Conservation (phyloP, 2,888 invertebrate genomes). For the Nomada goodeniana region DNA sequence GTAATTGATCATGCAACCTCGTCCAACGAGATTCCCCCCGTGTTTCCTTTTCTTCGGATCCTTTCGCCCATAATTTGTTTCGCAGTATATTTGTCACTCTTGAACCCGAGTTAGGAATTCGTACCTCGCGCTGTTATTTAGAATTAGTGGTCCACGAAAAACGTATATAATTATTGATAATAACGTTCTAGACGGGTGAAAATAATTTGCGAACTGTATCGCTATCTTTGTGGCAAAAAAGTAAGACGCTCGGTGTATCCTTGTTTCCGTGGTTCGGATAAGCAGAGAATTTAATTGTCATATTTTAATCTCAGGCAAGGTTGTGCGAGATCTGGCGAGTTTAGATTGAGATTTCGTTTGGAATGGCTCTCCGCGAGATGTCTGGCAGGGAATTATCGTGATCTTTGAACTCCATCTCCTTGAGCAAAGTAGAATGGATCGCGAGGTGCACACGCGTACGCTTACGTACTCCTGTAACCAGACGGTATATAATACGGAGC, state of each 20-base stretch:
- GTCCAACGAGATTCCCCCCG: neutral
- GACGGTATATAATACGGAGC: slow-evolving; percentile 65
- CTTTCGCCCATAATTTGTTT: neutral
- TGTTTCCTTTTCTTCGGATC: neutral
- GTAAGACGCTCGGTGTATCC: too few relatives aligned
- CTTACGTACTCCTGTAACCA: slow-evolving; percentile 43
- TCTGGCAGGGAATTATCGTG: slow-evolving; percentile 26
- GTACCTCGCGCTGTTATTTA: too few relatives aligned
- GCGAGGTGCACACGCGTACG: neutral
- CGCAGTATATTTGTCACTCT: neutral
- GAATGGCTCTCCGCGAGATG: slow-evolving; percentile 2
- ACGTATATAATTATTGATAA: too few relatives aligned
- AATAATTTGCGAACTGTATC: too few relatives aligned
- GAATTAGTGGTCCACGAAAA: too few relatives aligned
- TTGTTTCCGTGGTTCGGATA: neutral
- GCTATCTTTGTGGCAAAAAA: too few relatives aligned
- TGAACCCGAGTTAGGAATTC: neutral
- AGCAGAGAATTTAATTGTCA: neutral
- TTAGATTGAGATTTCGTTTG: slow-evolving; percentile 16
- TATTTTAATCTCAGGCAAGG: neutral
- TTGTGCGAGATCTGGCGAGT: neutral
- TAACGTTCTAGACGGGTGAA: too few relatives aligned
- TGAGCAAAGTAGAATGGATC: slow-evolving; percentile 36
- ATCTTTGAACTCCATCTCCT: slow-evolving; percentile 57
- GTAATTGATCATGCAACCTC: slow-evolving; percentile 61